Evolutionary conservation across 64 coral and sea anemone genomes (phyloP).

Genomic region (Pocillopora verrucosa): DNA sequence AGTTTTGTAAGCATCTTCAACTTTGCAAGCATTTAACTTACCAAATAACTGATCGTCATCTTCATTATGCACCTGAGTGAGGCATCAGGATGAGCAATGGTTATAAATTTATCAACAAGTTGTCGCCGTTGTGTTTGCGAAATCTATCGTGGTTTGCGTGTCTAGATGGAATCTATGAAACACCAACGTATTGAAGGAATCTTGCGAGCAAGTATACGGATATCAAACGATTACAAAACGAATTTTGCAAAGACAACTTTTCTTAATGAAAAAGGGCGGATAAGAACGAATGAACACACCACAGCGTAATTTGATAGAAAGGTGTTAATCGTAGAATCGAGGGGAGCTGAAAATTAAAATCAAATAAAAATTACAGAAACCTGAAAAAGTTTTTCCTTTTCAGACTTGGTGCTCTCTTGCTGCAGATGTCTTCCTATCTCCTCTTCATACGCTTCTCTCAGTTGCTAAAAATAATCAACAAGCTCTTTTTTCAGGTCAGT

Average conservation of each 20-base stretch:
- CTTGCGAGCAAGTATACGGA: too few species aligned
- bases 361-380: background rate
- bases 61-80: background rate
- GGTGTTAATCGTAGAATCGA: too few species aligned
- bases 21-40: background rate
- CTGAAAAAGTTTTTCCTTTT: background rate
- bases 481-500: background rate
- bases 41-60: background rate
- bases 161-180: too few species aligned
- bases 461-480: slow-evolving; percentile 27
- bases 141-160: too few species aligned
- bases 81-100: background rate
- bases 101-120: background rate
- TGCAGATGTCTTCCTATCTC: slow-evolving; percentile 53
- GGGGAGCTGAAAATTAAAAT: background rate
- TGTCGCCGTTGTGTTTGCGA: background rate
- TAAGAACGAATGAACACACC: too few species aligned
- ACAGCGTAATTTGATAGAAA: too few species aligned
- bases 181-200: too few species aligned
- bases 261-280: too few species aligned
- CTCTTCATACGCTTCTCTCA: slow-evolving; percentile 67
- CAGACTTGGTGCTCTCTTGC: slow-evolving; percentile 6
- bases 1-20: too few species aligned
- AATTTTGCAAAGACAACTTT: too few species aligned
- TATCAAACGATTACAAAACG: too few species aligned